Evolutionary conservation across 2,113 vertebrate species (phyloP).

Genomic region (Pteruthius melanotis): DNA sequence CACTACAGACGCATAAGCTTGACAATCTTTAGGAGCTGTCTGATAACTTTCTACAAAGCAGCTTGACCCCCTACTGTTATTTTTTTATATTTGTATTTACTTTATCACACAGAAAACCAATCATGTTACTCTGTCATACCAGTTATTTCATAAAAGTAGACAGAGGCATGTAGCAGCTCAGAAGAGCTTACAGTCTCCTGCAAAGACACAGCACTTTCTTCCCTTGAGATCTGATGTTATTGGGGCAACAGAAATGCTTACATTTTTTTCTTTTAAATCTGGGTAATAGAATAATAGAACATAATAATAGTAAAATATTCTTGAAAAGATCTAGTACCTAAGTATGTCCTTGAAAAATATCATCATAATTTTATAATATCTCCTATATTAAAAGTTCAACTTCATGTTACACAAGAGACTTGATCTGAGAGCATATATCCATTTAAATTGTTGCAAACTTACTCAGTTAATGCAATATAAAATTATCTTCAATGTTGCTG

Average conservation of each 20-base stretch:
- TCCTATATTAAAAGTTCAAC: not conserved
- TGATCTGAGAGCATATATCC: not conserved
- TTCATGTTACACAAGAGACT: not conserved
- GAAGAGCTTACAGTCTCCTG: not conserved
- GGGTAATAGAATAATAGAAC: not conserved
- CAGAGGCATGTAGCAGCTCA: not conserved
- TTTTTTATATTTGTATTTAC: slow-evolving; percentile 36
- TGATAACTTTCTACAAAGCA: slow-evolving; percentile 37
- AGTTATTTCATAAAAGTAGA: slow-evolving; percentile 1
- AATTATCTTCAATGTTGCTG: slow-evolving; percentile 19
- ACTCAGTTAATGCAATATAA: not conserved
- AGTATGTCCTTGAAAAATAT: not conserved
- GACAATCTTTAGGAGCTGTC: slow-evolving; percentile 14
- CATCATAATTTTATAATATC: not conserved
- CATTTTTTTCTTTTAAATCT: not conserved
- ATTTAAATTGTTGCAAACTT: slow-evolving; percentile 26
- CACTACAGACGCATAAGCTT: not conserved
- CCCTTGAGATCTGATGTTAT: not conserved
- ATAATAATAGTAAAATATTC: not conserved
- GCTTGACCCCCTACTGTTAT: slow-evolving; percentile 12
- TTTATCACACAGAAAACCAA: not conserved
- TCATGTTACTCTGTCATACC: not conserved
- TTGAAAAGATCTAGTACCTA: not conserved
- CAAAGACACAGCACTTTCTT: not conserved
- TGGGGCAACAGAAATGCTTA: not conserved